These are phyloP conservation scores for Paracanthobrama guichenoti DNA, from an alignment of 2,113 vertebrate species.

Conservation along the genomic window DNA sequence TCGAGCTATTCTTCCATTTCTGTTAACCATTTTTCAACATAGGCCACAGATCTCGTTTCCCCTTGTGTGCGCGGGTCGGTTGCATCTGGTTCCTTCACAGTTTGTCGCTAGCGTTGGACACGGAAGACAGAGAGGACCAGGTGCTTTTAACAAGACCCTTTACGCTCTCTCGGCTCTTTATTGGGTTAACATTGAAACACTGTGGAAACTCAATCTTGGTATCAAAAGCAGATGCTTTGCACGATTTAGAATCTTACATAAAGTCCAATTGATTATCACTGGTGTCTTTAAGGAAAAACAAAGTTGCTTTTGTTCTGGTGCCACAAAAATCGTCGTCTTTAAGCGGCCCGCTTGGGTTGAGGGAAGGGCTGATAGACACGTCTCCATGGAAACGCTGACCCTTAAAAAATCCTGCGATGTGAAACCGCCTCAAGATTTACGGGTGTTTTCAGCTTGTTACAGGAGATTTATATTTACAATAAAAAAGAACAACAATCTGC, in stretches of 20 bases:
- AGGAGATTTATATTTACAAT: constrained; percentile 83
- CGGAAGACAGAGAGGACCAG: constrained; percentile 57
- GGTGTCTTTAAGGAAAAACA: constrained; percentile 43
- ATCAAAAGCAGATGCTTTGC: constrained; percentile 51
- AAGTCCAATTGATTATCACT: constrained; percentile 43
- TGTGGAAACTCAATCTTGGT: constrained; percentile 51
- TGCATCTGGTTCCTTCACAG: constrained; percentile 47
- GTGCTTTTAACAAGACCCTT: constrained; percentile 59
- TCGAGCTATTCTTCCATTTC: constrained; percentile 15
- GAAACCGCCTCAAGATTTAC: constrained; percentile 73
- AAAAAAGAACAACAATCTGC: constrained; percentile 82
- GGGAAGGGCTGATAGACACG: constrained; percentile 64
- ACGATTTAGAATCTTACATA: constrained; percentile 47
- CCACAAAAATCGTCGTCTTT: constrained; percentile 68
- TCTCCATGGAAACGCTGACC: constrained; percentile 72
- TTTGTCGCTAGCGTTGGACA: constrained; percentile 29
- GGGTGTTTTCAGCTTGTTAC: constrained; percentile 83
- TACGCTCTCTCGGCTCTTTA: constrained; percentile 54
- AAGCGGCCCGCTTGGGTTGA: constrained; percentile 57
- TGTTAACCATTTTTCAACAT: background rate
- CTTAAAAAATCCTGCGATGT: constrained; percentile 71
- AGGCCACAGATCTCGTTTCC: constrained; percentile 28
- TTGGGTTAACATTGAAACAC: constrained; percentile 54
- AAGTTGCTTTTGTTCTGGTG: constrained; percentile 44
- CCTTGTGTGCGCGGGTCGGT: background rate